These are phyloP conservation scores for Ancistrus triradiatus DNA, from an alignment of 2,113 vertebrate genomes.

Conservation along the genomic window DNA sequence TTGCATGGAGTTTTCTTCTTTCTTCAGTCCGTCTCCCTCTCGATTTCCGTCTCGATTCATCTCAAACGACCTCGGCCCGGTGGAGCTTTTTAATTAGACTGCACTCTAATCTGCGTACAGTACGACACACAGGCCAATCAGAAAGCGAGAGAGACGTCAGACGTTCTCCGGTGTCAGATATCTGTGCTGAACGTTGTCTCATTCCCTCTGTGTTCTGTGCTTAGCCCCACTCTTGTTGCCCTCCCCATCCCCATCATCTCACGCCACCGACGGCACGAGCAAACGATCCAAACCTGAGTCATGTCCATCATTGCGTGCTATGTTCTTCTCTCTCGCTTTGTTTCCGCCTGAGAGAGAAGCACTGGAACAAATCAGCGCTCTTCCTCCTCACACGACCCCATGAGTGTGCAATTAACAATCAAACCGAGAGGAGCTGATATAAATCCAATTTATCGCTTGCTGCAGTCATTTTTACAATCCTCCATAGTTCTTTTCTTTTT, in stretches of 20 bases:
- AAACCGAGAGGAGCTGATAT: constrained; percentile 35
- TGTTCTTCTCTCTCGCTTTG: constrained; percentile 73
- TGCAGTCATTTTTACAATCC: constrained; percentile 31
- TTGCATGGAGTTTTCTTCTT: constrained; percentile 34
- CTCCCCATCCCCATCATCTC: no score
- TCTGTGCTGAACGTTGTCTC: constrained; percentile 51
- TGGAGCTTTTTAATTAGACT: no score
- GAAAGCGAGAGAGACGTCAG: constrained; percentile 7
- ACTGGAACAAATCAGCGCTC: constrained; percentile 76
- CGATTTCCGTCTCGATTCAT: constrained; percentile 35
- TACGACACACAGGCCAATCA: constrained; percentile 12
- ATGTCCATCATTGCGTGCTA: constrained; percentile 81
- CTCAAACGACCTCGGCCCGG: constrained; percentile 14
- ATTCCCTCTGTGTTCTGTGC: constrained; percentile 34
- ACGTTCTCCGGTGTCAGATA: constrained; percentile 34
- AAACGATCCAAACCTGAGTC: constrained; percentile 79
- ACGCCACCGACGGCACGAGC: constrained; percentile 63
- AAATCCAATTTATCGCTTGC: constrained; percentile 32
- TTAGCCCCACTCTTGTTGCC: no score
- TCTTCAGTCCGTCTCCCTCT: constrained; percentile 29
- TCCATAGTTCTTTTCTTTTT: constrained; percentile 27
- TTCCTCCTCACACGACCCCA: constrained; percentile 62
- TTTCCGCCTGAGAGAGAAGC: constrained; percentile 76
- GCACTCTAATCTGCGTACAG: constrained; percentile 20
- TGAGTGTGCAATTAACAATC: constrained; percentile 40